phyloP scores from a whole-genome alignment of 1,140 invertebrate genomes.

The Brachionus calyciflorus region DNA sequence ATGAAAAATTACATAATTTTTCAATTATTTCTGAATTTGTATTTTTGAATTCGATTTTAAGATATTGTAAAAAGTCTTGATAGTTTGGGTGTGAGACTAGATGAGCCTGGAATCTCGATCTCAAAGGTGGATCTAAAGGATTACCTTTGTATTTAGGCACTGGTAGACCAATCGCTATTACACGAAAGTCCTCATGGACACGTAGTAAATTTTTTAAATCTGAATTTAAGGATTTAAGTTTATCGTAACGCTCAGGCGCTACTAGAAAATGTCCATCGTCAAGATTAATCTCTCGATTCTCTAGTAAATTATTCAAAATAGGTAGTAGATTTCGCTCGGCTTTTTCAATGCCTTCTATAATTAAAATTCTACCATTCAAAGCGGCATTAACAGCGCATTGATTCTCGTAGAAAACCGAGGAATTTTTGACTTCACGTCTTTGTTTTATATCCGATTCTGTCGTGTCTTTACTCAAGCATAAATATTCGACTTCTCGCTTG shows the following conservation, averaged over 20 bases:
- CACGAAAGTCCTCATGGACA: constrained; percentile 76
- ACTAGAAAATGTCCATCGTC: constrained; percentile 93
- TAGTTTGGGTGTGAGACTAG: constrained; percentile 67
- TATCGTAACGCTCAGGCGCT: constrained; percentile 81
- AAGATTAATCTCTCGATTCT: constrained; percentile 96
- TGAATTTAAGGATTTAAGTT: constrained; percentile 64
- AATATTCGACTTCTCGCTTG: constrained; percentile 83
- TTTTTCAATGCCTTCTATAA: constrained; percentile 96
- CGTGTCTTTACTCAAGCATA: constrained; percentile 86
- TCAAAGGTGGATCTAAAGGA: constrained; percentile 86
- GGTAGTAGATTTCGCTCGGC: constrained; percentile 93
- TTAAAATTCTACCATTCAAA: constrained; percentile 76
- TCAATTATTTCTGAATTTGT: neutral
- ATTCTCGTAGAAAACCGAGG: constrained; percentile 86
- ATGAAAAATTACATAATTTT: constrained; percentile 72
- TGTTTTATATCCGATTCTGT: constrained; percentile 96
- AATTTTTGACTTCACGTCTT: constrained; percentile 79
- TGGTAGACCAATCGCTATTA: constrained; percentile 77
- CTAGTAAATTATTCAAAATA: constrained; percentile 94
- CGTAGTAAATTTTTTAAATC: constrained; percentile 80
- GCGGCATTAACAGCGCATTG: constrained; percentile 90
- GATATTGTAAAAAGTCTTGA: constrained; percentile 51
- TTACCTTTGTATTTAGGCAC: constrained; percentile 83
- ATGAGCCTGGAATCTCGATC: constrained; percentile 88
- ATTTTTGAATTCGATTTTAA: neutral